Evolutionary conservation across 2,888 invertebrate genomes (phyloP).

Genomic region (Proisotoma minuta): DNA sequence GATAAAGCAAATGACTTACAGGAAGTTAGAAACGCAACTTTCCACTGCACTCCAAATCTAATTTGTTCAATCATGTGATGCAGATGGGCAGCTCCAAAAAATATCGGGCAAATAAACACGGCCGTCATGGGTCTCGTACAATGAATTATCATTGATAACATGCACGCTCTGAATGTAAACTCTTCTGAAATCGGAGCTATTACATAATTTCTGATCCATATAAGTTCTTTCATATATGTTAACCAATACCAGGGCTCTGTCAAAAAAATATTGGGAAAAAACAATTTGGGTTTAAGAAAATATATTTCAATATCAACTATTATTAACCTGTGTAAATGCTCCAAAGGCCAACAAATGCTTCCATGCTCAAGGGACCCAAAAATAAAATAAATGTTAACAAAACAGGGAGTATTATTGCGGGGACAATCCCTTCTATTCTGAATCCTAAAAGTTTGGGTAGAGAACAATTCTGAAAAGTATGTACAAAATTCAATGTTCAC

Average conservation of each 20-base stretch:
- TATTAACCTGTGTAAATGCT: slow-evolving; percentile 33
- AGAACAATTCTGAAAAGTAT: slow-evolving; percentile 12
- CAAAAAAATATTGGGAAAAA: slow-evolving; percentile 45
- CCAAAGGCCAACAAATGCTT: slow-evolving; percentile 32
- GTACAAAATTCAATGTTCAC: slow-evolving; percentile 7
- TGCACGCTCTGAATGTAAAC: slow-evolving; percentile 90
- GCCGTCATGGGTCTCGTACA: slow-evolving; percentile 70
- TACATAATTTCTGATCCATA: slow-evolving; percentile 82
- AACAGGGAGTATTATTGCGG: slow-evolving; percentile 69
- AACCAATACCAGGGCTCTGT: slow-evolving; percentile 70
- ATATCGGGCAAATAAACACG: slow-evolving; percentile 78
- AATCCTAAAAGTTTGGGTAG: slow-evolving; percentile 71
- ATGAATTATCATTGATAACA: slow-evolving; percentile 83
- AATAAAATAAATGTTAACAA: slow-evolving; percentile 74
- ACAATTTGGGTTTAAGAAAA: not conserved
- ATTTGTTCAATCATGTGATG: slow-evolving; percentile 83
- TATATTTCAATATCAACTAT: slow-evolving; percentile 11
- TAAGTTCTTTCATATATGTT: slow-evolving; percentile 61
- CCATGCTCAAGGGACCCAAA: slow-evolving; percentile 62
- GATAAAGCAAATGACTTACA: slow-evolving; percentile 56
- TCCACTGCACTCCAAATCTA: slow-evolving; percentile 64
- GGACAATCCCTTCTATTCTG: slow-evolving; percentile 65
- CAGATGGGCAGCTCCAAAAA: slow-evolving; percentile 90
- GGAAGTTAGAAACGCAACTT: slow-evolving; percentile 66
- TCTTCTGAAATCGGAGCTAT: slow-evolving; percentile 93